phyloP scores from a whole-genome alignment of 2,113 vertebrate genomes.

The Sorex araneus region DNA sequence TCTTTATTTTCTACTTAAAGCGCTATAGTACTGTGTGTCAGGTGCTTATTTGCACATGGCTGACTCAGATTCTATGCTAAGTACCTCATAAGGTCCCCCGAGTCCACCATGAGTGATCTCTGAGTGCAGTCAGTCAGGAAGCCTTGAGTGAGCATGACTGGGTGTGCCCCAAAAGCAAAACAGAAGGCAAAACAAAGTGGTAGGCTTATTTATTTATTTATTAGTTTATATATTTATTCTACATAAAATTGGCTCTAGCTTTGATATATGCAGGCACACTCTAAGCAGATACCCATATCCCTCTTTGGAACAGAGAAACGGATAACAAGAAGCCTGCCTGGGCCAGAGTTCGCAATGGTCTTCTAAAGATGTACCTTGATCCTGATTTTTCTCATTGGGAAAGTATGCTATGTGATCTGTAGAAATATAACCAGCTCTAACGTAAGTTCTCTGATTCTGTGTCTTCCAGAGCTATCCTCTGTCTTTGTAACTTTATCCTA shows the following conservation, averaged over 20 bases:
- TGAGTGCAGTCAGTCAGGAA: too few species aligned
- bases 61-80: too few species aligned
- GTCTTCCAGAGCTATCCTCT: constrained; percentile 16
- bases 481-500: neutral
- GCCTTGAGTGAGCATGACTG: too few species aligned
- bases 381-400: constrained; percentile 60
- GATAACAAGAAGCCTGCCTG: neutral
- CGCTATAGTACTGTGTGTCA: neutral
- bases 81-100: too few species aligned
- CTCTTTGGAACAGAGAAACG: neutral
- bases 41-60: too few species aligned
- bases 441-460: constrained; percentile 23
- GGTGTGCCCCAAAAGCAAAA: too few species aligned
- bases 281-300: neutral
- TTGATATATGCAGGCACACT: neutral
- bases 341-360: neutral
- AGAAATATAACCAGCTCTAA: constrained; percentile 53
- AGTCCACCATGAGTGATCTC: too few species aligned
- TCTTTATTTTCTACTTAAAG: constrained; percentile 38
- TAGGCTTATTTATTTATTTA: too few species aligned
- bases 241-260: constrained; percentile 21
- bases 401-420: constrained; percentile 15
- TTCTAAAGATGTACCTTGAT: constrained; percentile 6
- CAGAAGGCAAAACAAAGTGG: too few species aligned
- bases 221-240: neutral